phyloP scores from a whole-genome alignment of 2,113 vertebrate species.

The Orthonyx spaldingii region DNA sequence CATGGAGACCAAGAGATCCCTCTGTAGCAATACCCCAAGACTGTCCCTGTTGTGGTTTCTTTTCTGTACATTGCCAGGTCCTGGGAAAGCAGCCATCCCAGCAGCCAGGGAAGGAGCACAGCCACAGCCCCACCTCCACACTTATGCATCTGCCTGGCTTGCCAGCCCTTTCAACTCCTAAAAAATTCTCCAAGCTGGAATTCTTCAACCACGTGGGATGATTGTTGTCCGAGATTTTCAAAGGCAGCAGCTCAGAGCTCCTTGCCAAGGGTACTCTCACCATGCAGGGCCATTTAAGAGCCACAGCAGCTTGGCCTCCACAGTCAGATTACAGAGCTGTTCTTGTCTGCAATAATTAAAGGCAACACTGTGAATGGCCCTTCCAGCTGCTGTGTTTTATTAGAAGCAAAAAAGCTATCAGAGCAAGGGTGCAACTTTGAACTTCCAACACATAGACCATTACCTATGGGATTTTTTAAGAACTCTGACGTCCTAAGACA shows the following conservation, averaged over 20 bases:
- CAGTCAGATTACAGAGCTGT: constrained; percentile 9
- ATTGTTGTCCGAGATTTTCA: neutral
- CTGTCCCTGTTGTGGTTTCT: neutral
- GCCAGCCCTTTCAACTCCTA: neutral
- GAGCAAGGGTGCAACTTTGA: neutral
- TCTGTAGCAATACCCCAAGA: neutral
- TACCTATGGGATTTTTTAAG: neutral
- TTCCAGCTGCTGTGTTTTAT: neutral
- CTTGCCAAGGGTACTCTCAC: constrained; percentile 5
- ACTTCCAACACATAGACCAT: neutral
- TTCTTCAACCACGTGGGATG: neutral
- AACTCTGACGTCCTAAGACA: neutral
- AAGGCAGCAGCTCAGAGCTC: neutral
- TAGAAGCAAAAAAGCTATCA: neutral
- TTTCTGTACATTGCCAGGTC: neutral
- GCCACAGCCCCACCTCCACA: neutral
- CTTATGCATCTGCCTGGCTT: neutral
- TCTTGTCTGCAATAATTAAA: constrained; percentile 41
- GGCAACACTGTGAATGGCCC: neutral
- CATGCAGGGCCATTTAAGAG: neutral
- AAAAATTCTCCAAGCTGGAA: neutral
- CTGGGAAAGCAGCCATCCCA: neutral
- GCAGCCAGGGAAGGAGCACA: neutral
- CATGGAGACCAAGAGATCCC: neutral
- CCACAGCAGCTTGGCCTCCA: neutral